These are phyloP conservation scores for Vandiemenella viatica DNA, from an alignment of 2,888 invertebrate species.

Conservation along the genomic window DNA sequence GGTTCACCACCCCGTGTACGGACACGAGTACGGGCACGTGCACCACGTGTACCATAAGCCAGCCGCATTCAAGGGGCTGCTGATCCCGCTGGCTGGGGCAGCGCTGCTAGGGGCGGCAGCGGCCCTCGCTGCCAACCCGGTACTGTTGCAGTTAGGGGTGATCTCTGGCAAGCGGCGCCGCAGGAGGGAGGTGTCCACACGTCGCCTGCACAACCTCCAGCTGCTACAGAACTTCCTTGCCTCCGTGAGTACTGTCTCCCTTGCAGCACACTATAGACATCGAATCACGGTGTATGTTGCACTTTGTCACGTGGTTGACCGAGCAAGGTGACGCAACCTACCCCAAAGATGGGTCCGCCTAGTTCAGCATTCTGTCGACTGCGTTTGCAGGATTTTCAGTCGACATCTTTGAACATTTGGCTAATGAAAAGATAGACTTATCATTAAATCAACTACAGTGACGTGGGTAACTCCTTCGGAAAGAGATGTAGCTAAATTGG, in stretches of 20 bases:
- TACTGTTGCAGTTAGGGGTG: conserved; percentile 61
- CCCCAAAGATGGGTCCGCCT: too few relatives aligned
- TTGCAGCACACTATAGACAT: too few relatives aligned
- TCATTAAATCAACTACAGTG: too few relatives aligned
- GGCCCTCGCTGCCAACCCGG: conserved; percentile 59
- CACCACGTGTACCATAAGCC: conserved; percentile 7
- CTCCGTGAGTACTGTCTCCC: conserved; percentile 18
- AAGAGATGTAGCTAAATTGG: too few relatives aligned
- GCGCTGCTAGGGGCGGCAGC: conserved; percentile 62
- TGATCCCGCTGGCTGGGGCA: conserved; percentile 15
- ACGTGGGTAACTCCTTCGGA: too few relatives aligned
- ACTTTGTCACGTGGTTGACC: too few relatives aligned
- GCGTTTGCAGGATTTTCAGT: too few relatives aligned
- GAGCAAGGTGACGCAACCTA: too few relatives aligned
- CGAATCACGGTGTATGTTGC: too few relatives aligned
- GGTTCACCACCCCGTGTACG: conserved; percentile 3
- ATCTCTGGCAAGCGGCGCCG: conserved; percentile 44
- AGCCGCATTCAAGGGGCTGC: conserved; percentile 12
- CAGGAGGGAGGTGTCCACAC: conserved; percentile 22
- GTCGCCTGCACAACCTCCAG: conserved; percentile 15
- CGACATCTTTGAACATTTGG: too few relatives aligned
- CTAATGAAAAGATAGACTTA: too few relatives aligned
- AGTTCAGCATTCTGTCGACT: too few relatives aligned
- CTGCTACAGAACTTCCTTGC: conserved; percentile 20
- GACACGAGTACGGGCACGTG: conserved; percentile 4